Evolutionary conservation across 2,797 vertebrate species (phyloP), one percentile per base, ranked within the genome.

Genomic region (Falco naumanni): DNA sequence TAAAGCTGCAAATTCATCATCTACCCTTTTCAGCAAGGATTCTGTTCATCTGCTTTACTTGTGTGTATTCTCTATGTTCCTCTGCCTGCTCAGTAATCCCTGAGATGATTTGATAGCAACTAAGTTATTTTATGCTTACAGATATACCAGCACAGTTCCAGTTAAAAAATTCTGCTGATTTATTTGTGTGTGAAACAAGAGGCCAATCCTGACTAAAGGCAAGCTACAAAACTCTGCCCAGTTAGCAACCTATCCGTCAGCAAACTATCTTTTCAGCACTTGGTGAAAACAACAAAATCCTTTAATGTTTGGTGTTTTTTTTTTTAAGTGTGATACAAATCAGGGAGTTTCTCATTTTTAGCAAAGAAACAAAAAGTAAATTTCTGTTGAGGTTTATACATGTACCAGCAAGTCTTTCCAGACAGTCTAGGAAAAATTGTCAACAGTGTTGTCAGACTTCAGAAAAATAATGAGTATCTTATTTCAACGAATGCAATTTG

Each of bases 321-420:
- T 78, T 54, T 48, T 33, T 3, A 89, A 45, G 59, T 17, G 21
- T 64, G 78, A 76, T 48, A 57, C 6, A 34, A 66, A 47, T 31
- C 34, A 70, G 24, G 41, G 61, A 87, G n/a, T 47, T 90, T 70
- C 57, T 78, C 28, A 43, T 34, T 88, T 84, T 88, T 66, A 82
- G 60, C 48, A 45, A 82, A 85, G 57, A 15, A 85, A 84, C 15
- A 65, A 88, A 70, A 83, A 72, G 33, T 63, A 80, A 57, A 56
- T 70, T 82, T 94, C 66, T 88, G 61, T 45, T 53, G 66, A 65
- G 64, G 60, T 80, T 84, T 87, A 43, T 48, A 76, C 82, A 4
- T 50, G 82, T 45, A 87, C 53, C 59, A 84, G 89, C 89, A 92
- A 37, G 92, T 65, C 70, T 69, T 86, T 47, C 69, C 78, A 94